Conservation (phyloP, 2,113 vertebrate genomes). For the Colaptes auratus region DNA sequence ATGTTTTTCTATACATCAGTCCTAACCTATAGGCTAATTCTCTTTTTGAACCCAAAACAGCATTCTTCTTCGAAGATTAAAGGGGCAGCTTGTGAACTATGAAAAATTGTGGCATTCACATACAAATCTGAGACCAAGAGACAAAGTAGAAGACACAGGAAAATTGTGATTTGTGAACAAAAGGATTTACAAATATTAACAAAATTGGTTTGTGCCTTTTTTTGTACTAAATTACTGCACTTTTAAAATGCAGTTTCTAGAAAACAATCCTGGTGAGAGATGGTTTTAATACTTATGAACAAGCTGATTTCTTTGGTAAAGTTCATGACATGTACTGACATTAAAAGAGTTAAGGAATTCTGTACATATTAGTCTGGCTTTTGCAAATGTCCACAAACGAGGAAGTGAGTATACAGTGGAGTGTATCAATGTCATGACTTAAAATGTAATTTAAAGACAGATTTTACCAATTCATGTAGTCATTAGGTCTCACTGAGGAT, state of each 20-base stretch:
- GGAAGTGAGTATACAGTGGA: background rate
- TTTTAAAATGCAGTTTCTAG: background rate
- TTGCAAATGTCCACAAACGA: background rate
- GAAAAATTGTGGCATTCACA: background rate
- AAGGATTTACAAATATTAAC: background rate
- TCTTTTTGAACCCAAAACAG: no score
- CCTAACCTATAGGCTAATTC: accelerated
- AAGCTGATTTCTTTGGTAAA: background rate
- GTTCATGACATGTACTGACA: background rate
- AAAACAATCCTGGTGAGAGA: background rate
- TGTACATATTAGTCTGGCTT: background rate
- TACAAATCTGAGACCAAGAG: background rate
- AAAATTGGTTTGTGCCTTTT: background rate
- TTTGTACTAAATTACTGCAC: background rate
- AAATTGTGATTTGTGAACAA: background rate
- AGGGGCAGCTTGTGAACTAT: background rate
- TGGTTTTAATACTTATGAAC: background rate
- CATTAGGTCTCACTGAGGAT: background rate
- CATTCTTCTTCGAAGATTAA: background rate
- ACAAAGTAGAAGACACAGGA: background rate
- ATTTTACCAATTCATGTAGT: background rate
- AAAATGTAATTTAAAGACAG: background rate
- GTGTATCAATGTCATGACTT: background rate
- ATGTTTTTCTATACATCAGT: background rate
- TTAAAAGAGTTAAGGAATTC: background rate